These are phyloP conservation scores for Narcine bancroftii DNA, from an alignment of 2,113 vertebrate species.

Conservation along the genomic window DNA sequence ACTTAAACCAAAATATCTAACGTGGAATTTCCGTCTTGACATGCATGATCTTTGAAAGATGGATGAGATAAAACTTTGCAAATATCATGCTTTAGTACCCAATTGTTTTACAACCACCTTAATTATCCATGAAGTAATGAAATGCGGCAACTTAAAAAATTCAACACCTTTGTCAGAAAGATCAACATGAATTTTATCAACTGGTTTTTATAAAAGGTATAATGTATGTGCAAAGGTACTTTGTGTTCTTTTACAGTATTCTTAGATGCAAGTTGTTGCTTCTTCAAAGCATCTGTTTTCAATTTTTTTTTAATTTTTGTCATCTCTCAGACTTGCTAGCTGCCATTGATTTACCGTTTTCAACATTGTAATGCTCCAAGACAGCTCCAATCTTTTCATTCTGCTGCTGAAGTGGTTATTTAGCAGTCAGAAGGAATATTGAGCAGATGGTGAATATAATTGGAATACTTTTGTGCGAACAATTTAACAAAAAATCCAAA, in stretches of 20 bases:
- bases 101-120: background rate
- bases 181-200: background rate
- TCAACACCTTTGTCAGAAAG: background rate
- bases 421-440: background rate
- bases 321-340: background rate
- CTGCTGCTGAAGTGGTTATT: background rate
- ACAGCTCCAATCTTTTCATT: background rate
- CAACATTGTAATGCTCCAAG: background rate
- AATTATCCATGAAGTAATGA: background rate
- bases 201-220: background rate
- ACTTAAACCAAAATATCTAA: background rate
- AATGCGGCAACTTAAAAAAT: background rate
- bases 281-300: background rate
- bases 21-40: background rate
- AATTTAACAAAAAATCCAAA: background rate
- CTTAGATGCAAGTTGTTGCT: background rate
- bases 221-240: background rate
- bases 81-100: background rate
- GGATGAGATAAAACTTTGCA: background rate
- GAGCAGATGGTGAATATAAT: background rate
- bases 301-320: background rate
- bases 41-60: background rate
- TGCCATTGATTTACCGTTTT: background rate
- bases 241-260: background rate
- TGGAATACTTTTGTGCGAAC: background rate